Evolutionary conservation across 2,888 invertebrate species (phyloP), one percentile per base, ranked within the genome.

Genomic region (Polylopha cassiicola): DNA sequence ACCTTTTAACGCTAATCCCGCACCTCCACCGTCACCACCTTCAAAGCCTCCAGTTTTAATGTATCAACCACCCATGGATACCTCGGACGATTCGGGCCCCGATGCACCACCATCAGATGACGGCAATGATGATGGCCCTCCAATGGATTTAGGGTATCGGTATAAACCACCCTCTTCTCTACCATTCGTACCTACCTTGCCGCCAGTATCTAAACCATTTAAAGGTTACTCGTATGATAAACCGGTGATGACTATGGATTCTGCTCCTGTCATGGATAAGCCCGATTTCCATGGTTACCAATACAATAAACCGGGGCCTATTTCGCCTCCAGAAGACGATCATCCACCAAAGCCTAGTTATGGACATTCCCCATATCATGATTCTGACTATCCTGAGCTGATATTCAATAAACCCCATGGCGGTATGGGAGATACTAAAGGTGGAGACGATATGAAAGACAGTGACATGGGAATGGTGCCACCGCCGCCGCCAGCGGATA

Each of bases 161-260:
- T 82, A 82, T 41, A 73, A 73, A 43, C 65, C 68, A 44, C 72
- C 78, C 27, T 53, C 69, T 16, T 46, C 65, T 6, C 61, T 53
- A 33, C 47, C 56, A 8, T 74, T 73, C 48, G 32, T 64, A 21
- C 77, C 75, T 0, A 75, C 77, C 9, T 11, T 65, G 21, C 62
- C 74, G n/a, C 73, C 78, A 3, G 16, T 57, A 27, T 58, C 53
- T 37, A 69, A 77, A 55, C 72, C 79, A 44, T 66, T 71, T 52
- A 54, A 51, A 48, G 70, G 75, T 33, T 72, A 86, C 65, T 67
- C 73, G 16, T 81, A 82, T 39, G 58, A 73, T 34, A 80, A 80
- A 46, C 86, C 87, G 10, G 49, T 66, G 8, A 54, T 61, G 48
- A 30, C 44, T n/a, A 52, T 57, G 33, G 68, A 72, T 23, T 43